phyloP scores from a whole-genome alignment of 2,113 vertebrate genomes.

The Callorhinus ursinus region DNA sequence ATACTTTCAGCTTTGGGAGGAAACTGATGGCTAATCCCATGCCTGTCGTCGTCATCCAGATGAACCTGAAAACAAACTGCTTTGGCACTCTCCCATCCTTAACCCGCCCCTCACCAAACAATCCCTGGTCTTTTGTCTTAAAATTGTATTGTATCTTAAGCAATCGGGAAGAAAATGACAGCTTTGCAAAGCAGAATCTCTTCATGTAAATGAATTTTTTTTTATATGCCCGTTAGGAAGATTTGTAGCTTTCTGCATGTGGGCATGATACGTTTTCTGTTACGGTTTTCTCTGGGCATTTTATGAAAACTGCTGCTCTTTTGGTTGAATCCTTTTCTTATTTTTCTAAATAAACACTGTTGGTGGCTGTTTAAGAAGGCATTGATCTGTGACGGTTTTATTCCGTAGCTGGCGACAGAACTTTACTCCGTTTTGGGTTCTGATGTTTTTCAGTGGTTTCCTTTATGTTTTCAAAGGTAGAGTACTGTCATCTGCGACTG shows the following conservation, averaged over 20 bases:
- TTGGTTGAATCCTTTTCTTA: background rate
- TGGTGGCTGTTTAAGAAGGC: background rate
- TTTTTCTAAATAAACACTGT: background rate
- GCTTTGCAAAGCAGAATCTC: background rate
- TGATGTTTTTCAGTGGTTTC: background rate
- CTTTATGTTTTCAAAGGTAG: background rate
- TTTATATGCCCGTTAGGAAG: background rate
- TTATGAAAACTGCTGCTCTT: background rate
- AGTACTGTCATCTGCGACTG: background rate
- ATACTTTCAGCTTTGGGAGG: background rate
- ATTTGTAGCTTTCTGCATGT: background rate
- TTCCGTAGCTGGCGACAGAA: background rate
- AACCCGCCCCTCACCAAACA: background rate
- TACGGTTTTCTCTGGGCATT: background rate
- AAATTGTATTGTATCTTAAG: background rate
- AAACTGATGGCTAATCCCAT: background rate
- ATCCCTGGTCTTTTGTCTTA: background rate
- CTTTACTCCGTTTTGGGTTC: background rate
- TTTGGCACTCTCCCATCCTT: too few species aligned
- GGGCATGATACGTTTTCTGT: background rate
- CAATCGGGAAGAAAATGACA: background rate
- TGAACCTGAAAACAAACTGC: background rate
- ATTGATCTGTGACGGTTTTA: slow-evolving; percentile 16
- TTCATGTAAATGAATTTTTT: background rate
- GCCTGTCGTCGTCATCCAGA: background rate